Evolutionary conservation across 23 tunicate species (phyloP), one percentile per base, ranked within the genome.

Genomic region (Oikopleura vanhoeffeni): DNA sequence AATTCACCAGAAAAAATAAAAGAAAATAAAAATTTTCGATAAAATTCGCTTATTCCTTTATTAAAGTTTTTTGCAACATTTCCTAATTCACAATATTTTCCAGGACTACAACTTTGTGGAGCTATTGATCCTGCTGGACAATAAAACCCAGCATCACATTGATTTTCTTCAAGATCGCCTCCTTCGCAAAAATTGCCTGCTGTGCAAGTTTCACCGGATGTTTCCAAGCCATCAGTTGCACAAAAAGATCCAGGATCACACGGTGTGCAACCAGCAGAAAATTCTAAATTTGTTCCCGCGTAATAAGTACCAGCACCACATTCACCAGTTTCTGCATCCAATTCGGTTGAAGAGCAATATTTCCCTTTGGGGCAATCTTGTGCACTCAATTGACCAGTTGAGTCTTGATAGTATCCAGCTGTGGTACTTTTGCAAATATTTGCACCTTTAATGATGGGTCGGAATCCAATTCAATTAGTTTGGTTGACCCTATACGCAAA

Each of bases 61-160:
- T n/a, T 28, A 0, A 8, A 64, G 36, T 84, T 58, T 58, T 58
- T 34, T 32, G 33, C 33, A 84, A 76, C 39, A 83, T 88, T 83
- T n/a, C n/a, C n/a, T n/a, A 87, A 76, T 41, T 76, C 83, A 3
- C 98, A 90, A 39, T 89, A 93, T 3, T 85, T 88, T 0, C 98
- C 98, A 39, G 85, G 79, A 0, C 88, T 88, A 83, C 98, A 93
- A 0, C 88, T 40, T 8, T 38, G 41, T 91, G 8, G 18, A 8
- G 60, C 18, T 49, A 8, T 18, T 8, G 60, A 49, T 41, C 88
- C 87, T 60, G 41, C 84, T 0, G 89, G 91, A 57, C 98, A 93
- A 84, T 84, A 88, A 71, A 85, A 87, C 39, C 94, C 94, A 27
- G 87, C 84, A 0, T 91, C 88, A 85, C 98, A 93, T 2, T 86